Evolutionary conservation across 1,140 invertebrate genomes (phyloP).

Genomic region (Reticulitermes speratus): DNA sequence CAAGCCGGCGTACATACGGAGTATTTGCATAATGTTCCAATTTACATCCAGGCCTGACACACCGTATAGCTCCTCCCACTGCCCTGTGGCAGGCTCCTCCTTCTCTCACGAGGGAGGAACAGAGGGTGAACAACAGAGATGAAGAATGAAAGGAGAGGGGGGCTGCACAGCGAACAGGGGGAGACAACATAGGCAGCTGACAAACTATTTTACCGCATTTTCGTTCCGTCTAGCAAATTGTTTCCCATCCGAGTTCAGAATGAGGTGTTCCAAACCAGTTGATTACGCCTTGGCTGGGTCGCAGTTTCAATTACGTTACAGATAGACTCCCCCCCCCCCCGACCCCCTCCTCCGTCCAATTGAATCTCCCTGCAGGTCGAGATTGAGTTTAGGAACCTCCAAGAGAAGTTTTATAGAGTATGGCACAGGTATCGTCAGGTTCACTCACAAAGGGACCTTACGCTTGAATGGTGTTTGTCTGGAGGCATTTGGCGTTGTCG

Average conservation of each 20-base stretch:
- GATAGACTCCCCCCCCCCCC: background rate
- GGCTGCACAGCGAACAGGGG: background rate
- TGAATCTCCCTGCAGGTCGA: constrained; percentile 7
- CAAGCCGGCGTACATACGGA: background rate
- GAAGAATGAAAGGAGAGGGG: background rate
- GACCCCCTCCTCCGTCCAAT: background rate
- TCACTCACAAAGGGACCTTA: background rate
- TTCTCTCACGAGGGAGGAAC: background rate
- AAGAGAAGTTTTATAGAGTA: constrained; percentile 15
- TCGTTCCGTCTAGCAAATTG: constrained; percentile 35
- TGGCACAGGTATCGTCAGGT: background rate
- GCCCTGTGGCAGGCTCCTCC: constrained; percentile 19
- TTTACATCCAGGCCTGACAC: constrained; percentile 25
- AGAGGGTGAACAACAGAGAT: constrained; percentile 16
- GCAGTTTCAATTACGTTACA: background rate
- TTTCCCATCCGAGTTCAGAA: constrained; percentile 31
- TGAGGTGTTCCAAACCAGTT: constrained; percentile 30
- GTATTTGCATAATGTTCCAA: constrained; percentile 33
- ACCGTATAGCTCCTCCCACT: background rate
- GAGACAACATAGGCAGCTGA: constrained; percentile 20
- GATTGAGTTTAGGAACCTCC: constrained; percentile 29
- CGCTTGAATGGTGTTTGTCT: background rate
- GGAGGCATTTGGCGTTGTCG: too few species aligned
- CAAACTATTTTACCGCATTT: constrained; percentile 35
- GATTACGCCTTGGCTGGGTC: constrained; percentile 25